Conservation (phyloP, 2,888 invertebrate species). For the Melanchra persicariae region DNA sequence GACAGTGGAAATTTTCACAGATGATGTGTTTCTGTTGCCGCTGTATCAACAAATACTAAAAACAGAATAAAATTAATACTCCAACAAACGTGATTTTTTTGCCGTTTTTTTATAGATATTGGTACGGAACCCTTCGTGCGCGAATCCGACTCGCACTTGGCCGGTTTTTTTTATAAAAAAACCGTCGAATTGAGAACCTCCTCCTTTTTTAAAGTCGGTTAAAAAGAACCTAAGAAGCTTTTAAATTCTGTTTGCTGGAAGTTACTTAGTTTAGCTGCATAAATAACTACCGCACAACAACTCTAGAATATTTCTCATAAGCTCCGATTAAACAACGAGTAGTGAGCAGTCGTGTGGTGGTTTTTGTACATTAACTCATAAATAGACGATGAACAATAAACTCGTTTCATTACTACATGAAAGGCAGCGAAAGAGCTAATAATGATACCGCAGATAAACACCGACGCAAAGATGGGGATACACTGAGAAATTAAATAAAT, state of each 20-base stretch:
- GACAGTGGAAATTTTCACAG: too few species aligned
- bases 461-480: conserved; percentile 12
- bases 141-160: too few species aligned
- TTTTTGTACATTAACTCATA: conserved; percentile 24
- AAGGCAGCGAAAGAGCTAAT: conserved; percentile 67
- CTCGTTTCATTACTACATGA: conserved; percentile 69
- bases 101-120: too few species aligned
- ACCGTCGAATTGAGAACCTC: too few species aligned
- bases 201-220: too few species aligned
- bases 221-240: background rate
- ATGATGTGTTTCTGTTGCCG: too few species aligned
- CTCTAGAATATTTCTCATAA: background rate
- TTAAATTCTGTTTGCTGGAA: background rate
- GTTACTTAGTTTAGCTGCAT: background rate
- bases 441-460: conserved; percentile 71
- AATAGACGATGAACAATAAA: conserved; percentile 60
- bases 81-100: too few species aligned
- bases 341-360: background rate
- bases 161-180: too few species aligned
- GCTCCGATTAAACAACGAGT: background rate
- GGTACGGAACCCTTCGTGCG: too few species aligned
- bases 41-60: too few species aligned
- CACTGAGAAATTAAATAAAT: conserved; percentile 13
- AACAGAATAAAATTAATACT: too few species aligned
- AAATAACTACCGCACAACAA: background rate